Evolutionary conservation across 2,113 vertebrate species (phyloP).

Genomic region (Microtus pennsylvanicus): DNA sequence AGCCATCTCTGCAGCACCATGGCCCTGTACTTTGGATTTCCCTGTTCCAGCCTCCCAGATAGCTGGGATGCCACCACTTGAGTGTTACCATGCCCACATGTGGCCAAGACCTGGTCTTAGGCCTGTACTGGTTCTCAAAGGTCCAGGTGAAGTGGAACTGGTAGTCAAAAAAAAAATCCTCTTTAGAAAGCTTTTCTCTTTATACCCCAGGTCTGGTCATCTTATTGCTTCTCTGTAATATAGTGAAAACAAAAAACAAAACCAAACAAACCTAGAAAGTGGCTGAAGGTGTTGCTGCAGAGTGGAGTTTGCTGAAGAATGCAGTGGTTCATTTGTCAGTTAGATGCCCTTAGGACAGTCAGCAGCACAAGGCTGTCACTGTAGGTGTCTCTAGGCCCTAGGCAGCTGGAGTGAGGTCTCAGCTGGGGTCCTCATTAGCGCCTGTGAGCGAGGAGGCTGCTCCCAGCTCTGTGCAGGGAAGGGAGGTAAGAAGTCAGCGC

Average conservation of each 20-base stretch:
- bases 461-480: background rate
- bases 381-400: background rate
- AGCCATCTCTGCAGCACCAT: no score
- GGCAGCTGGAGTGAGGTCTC: constrained; percentile 54
- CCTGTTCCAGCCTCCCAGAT: background rate
- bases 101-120: background rate
- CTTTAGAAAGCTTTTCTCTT: background rate
- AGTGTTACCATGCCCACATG: background rate
- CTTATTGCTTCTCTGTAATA: background rate
- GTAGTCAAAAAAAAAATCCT: background rate
- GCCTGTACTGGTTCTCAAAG: background rate
- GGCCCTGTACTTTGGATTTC: background rate
- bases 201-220: background rate
- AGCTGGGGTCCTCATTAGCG: constrained; percentile 64
- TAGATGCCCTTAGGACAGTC: background rate
- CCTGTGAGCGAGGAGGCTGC: background rate
- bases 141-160: background rate
- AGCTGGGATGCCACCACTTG: background rate
- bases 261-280: background rate
- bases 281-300: constrained; percentile 9
- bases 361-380: background rate
- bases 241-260: background rate
- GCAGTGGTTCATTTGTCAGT: background rate
- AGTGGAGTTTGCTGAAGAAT: constrained; percentile 46
- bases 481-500: background rate